Conservation (phyloP, 2,888 invertebrate genomes). For the Ctenicera cuprea region DNA sequence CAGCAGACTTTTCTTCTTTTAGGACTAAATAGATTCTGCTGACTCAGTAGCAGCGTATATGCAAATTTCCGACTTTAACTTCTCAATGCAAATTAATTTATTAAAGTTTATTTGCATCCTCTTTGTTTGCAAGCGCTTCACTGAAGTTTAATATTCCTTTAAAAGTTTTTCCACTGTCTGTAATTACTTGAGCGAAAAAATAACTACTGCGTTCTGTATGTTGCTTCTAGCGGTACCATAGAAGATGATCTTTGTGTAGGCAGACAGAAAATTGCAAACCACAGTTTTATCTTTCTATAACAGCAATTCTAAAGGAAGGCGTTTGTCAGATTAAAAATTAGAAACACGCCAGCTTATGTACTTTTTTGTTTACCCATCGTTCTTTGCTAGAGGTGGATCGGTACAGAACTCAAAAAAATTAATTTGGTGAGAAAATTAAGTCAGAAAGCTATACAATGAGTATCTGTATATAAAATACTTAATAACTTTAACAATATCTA, state of each 20-base stretch:
- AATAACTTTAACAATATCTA: too few species aligned
- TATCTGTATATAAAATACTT: too few species aligned
- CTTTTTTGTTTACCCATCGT: too few species aligned
- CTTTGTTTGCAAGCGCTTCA: conserved; percentile 28
- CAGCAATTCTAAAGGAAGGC: not conserved
- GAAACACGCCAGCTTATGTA: too few species aligned
- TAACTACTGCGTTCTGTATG: conserved; percentile 14
- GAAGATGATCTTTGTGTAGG: conserved; percentile 13
- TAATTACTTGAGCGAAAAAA: conserved; percentile 35
- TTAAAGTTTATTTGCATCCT: conserved; percentile 37
- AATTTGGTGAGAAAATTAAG: too few species aligned
- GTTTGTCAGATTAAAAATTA: too few species aligned
- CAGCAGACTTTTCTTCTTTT: conserved; percentile 15
- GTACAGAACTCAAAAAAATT: too few species aligned
- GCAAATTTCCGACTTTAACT: conserved; percentile 22
- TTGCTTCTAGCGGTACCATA: conserved; percentile 17
- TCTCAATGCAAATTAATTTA: conserved; percentile 42
- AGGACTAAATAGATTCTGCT: conserved; percentile 6
- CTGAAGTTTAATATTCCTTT: conserved; percentile 31
- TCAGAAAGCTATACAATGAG: too few species aligned
- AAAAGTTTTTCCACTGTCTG: conserved; percentile 28
- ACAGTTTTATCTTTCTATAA: conserved; percentile 17
- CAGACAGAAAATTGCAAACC: conserved; percentile 6
- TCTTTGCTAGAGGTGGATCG: too few species aligned
- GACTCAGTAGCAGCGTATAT: conserved; percentile 24